Evolutionary conservation across 2,797 vertebrate genomes (phyloP).

Genomic region (Rhinophrynus dorsalis): DNA sequence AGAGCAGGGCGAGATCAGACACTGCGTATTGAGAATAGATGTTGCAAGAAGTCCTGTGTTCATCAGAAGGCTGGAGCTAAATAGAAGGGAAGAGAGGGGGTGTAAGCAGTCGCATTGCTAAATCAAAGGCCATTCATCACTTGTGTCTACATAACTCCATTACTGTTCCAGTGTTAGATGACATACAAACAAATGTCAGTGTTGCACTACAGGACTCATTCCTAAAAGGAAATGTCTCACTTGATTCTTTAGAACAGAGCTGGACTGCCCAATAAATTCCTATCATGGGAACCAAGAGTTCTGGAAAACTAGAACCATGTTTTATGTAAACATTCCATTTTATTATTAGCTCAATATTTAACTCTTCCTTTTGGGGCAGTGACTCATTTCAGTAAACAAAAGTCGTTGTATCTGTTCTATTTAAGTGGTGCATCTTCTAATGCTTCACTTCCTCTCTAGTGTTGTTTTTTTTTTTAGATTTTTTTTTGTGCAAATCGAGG

Average conservation of each 20-base stretch:
- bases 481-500: too few relatives aligned
- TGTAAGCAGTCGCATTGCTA: slow-evolving; percentile 7
- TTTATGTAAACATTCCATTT: slow-evolving; percentile 14
- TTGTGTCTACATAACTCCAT: slow-evolving; percentile 12
- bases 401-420: too few relatives aligned
- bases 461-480: too few relatives aligned
- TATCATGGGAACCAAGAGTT: not conserved
- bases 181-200: not conserved
- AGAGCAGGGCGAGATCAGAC: not conserved
- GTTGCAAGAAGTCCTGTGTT: slow-evolving; percentile 22
- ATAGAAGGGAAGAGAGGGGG: slow-evolving; percentile 10
- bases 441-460: too few relatives aligned
- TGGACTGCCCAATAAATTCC: not conserved
- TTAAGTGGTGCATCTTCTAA: too few relatives aligned
- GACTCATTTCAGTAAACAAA: not conserved
- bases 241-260: not conserved
- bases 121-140: slow-evolving; percentile 35
- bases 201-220: not conserved
- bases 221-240: not conserved
- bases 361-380: not conserved
- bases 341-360: slow-evolving; percentile 3
- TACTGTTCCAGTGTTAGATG: not conserved
- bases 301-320: not conserved
- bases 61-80: slow-evolving; percentile 11
- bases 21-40: slow-evolving; percentile 7